Evolutionary conservation across 2,888 invertebrate species (phyloP), one percentile per base, ranked within the genome.

Genomic region (Galeopsomyia nigrocyanea): DNA sequence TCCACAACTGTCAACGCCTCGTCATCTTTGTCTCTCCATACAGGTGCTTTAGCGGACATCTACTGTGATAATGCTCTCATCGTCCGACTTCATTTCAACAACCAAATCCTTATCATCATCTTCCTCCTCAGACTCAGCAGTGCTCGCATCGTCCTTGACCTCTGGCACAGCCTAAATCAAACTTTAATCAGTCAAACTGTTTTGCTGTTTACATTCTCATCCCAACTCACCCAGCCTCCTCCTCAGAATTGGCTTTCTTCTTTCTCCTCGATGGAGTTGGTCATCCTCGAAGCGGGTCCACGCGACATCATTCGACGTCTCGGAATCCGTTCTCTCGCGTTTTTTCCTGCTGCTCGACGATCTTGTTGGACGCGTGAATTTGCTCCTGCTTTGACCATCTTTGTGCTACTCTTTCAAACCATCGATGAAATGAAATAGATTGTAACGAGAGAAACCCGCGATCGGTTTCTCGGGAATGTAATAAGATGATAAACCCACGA

Each of bases 21-120:
- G 79, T 95, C 94, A 78, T 94, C 94, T 61, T 92, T 92, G 85
- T 95, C 95, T 47, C 88, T 81, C 95, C 95, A 95, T 16, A 89
- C 93, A 13, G 91, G 89, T 76, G 58, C 83, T 81, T 17, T 81
- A 76, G 7, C 78, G 83, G 51, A 81, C 78, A 67, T 80, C 78
- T 49, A 88, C 85, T 10, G 82, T 81, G 68, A 87, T 87, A 26
- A 84, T 86, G 13, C 86, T 79, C 21, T 84, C 84, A 3, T 85
- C 53, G n/a, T 49, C 19, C 2, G 63, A 56, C 50, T n/a, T n/a
- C n/a, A n/a, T n/a, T n/a, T 21, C 14, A 7, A 58, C 62, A 10
- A 70, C 57, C 0, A 58, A 51, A 14, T 73, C 67, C 16, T 69
- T 61, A 13, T 65, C 50, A 14, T 72, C 73, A n/a, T 70, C 51